Evolutionary conservation across 2,797 vertebrate genomes (phyloP).

Genomic region (Gorsachius magnificus): DNA sequence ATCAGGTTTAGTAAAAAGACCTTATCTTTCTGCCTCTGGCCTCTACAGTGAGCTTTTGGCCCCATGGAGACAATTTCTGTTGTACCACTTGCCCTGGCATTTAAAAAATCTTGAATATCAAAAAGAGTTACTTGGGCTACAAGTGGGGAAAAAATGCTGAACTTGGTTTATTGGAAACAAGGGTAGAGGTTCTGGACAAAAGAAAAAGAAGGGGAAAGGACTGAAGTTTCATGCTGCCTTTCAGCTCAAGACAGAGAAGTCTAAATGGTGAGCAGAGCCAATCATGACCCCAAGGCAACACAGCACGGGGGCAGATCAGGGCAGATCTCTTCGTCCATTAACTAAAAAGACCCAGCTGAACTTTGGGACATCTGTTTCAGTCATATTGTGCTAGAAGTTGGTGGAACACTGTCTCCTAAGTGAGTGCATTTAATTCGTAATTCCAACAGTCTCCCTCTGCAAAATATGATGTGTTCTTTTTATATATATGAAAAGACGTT

Average conservation of each 20-base stretch:
- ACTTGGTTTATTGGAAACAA: not conserved
- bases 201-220: fast-evolving
- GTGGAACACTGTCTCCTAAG: not conserved
- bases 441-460: not conserved
- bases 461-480: not conserved
- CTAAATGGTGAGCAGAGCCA: not conserved
- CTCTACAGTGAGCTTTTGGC: not conserved
- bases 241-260: not conserved
- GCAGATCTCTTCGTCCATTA: not conserved
- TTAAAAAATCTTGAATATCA: not conserved
- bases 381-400: not conserved
- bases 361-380: not conserved
- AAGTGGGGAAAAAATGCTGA: not conserved
- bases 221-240: not conserved
- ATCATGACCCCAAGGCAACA: not conserved
- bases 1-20: not conserved
- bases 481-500: not conserved
- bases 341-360: not conserved
- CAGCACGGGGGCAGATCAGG: not conserved
- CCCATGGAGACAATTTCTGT: not conserved
- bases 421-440: not conserved
- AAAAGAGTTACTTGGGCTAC: not conserved
- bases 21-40: not conserved
- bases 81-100: not conserved
- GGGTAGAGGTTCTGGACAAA: not conserved